Conservation (phyloP, 35 echinoderm and acorn worm species). For the Lytechinus pictus region DNA sequence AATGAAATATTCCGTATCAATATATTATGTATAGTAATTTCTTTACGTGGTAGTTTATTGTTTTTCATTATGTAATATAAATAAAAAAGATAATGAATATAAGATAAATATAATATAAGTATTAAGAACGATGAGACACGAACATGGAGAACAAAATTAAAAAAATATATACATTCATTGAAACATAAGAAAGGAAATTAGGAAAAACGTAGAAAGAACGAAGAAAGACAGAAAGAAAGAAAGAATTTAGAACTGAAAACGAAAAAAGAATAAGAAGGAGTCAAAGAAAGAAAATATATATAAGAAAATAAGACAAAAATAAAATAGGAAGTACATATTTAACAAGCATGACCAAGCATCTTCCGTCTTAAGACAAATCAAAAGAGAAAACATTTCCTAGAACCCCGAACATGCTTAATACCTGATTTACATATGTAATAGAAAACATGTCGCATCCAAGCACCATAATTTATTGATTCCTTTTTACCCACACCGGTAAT, state of each 20-base stretch:
- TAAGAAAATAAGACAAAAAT: background rate
- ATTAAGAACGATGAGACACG: too few species aligned
- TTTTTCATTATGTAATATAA: too few species aligned
- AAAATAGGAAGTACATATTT: background rate
- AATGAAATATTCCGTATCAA: too few species aligned
- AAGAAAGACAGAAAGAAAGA: too few species aligned
- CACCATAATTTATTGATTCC: background rate
- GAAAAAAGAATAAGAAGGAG: background rate
- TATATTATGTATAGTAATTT: too few species aligned
- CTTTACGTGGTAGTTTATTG: too few species aligned
- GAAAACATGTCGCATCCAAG: background rate
- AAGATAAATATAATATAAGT: too few species aligned
- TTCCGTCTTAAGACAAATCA: background rate
- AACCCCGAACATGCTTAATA: background rate
- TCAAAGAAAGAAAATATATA: background rate
- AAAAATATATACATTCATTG: too few species aligned
- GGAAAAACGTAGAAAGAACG: too few species aligned
- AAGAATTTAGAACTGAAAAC: background rate
- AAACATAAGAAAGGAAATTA: too few species aligned
- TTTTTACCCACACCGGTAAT: background rate
- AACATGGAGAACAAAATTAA: too few species aligned
- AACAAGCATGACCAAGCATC: background rate
- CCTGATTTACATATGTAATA: background rate
- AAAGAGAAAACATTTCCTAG: background rate
- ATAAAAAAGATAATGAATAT: too few species aligned